These are phyloP conservation scores for Drosophila grimshawi DNA, from an alignment of 1,140 invertebrate species.

Conservation along the genomic window DNA sequence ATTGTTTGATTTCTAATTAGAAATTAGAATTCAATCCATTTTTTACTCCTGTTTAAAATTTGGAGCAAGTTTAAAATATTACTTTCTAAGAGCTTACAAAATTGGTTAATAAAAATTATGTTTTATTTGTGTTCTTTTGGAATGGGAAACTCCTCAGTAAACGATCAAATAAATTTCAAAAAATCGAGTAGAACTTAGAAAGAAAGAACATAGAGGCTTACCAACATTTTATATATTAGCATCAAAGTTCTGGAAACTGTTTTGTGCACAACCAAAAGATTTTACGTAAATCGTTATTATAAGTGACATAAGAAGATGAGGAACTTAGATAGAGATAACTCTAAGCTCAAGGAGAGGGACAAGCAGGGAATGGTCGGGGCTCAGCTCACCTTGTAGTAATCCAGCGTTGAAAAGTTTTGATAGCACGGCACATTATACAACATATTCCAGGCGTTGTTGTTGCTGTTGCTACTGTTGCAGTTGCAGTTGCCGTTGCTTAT, in stretches of 20 bases:
- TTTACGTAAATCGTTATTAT: slow-evolving; percentile 5
- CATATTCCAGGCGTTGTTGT: slow-evolving; percentile 77
- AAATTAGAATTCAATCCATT: too few relatives aligned
- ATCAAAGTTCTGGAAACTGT: background rate
- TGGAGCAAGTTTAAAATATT: too few relatives aligned
- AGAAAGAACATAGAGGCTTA: background rate
- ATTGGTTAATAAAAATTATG: too few relatives aligned
- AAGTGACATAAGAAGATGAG: slow-evolving; percentile 29
- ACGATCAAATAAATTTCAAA: too few relatives aligned
- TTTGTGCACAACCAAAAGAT: background rate
- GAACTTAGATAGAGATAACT: background rate
- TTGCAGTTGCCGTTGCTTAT: slow-evolving; percentile 15
- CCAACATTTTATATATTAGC: background rate
- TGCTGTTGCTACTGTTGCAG: slow-evolving; percentile 31
- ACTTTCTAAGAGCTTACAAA: background rate
- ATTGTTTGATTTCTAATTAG: too few relatives aligned
- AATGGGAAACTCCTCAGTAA: too few relatives aligned
- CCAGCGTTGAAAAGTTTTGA: slow-evolving; percentile 84
- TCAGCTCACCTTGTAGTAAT: slow-evolving; percentile 83
- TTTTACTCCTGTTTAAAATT: too few relatives aligned
- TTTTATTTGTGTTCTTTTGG: too few relatives aligned
- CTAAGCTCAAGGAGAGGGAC: background rate
- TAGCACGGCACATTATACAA: slow-evolving; percentile 84
- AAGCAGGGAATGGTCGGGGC: background rate
- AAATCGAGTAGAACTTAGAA: too few relatives aligned